Evolutionary conservation across 1,140 invertebrate genomes (phyloP), one percentile per base, ranked within the genome.

Genomic region (Drosophila tani): DNA sequence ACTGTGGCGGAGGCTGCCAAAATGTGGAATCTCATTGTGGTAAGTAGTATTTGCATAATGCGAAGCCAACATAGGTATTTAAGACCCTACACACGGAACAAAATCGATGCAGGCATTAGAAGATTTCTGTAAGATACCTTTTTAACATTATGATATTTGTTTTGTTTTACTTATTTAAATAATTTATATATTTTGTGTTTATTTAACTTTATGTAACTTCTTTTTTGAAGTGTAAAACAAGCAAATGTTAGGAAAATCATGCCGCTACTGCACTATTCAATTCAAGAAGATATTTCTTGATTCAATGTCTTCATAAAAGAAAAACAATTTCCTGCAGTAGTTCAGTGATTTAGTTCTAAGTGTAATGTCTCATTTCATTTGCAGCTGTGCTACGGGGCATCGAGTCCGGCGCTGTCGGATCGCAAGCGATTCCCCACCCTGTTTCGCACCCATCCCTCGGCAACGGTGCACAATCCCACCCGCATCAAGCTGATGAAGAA

Each of bases 21-120:
- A 94, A 99, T 99, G 97, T 99, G 99, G 99, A 99, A 99, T 94
- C 94, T 99, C 45, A 97, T 99, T 90, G 99, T 99, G 94, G 98
- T 99, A 94, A 96, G 97, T 95, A 46, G 38, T 66, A 90, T 51
- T 75, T 75, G 74, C 46, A 57, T 67, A 69, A 62, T 51, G 40
- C 38, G 11, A 45, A 46, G 21, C 24, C 53, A 40, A n/a, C 53
- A 56, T 3, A 35, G 35, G 19, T 40, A 40, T 56, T 56, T 56
- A 6, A 24, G 35, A 24, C 1, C 14, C 4, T 11, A 40, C 0
- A 40, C 51, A 55, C 19, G 7, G 19, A 21, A 15, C 17, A 1
- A 17, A 21, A 21, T 21, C 0, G 15, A 38, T 4, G 19, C 9
- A 32, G 12, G 50, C n/a, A 14, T 5, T 3, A 24, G 21, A 24